Conservation (phyloP, 2,113 vertebrate species). For the Fulica atra region DNA sequence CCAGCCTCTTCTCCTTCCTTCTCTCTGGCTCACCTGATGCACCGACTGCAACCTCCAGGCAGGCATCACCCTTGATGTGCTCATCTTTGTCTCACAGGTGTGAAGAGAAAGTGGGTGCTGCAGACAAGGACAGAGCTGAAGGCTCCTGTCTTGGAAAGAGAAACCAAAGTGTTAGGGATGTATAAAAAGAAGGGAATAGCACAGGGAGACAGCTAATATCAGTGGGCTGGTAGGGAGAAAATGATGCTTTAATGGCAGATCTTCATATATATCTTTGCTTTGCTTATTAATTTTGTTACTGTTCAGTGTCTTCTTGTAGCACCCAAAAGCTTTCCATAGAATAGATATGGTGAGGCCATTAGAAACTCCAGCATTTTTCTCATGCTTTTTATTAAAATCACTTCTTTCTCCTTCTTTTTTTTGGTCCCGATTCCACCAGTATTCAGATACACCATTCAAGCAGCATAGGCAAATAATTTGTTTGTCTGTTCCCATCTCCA, state of each 20-base stretch:
- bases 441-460: neutral
- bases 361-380: neutral
- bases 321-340: neutral
- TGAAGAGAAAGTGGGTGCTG: neutral
- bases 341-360: neutral
- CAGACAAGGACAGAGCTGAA: rapidly evolving
- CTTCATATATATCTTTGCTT: neutral
- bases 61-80: rapidly evolving
- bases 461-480: neutral
- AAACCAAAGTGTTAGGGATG: neutral
- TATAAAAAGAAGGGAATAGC: neutral
- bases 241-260: neutral
- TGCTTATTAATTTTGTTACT: neutral
- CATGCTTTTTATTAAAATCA: neutral
- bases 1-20: neutral
- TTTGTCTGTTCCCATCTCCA: neutral
- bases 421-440: neutral
- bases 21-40: neutral
- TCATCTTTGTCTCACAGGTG: too few species aligned
- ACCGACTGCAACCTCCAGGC: neutral
- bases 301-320: neutral
- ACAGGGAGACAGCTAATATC: neutral
- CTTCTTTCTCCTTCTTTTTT: neutral
- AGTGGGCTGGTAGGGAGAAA: neutral
- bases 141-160: neutral